Evolutionary conservation across 2,797 vertebrate species (phyloP), one percentile per base, ranked within the genome.

Genomic region (Thaleichthys pacificus): DNA sequence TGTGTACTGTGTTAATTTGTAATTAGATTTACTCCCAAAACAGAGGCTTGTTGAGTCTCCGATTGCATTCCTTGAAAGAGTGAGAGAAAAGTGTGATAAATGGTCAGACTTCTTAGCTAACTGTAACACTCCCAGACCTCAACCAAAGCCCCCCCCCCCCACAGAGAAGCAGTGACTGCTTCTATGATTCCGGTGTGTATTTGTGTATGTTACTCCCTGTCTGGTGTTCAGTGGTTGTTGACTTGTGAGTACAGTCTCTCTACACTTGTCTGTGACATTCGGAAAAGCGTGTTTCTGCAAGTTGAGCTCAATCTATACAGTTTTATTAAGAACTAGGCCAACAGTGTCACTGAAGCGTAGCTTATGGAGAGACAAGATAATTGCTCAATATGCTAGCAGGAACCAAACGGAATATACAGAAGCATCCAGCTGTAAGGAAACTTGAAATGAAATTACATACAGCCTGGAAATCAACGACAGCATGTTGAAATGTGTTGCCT

Each of bases 341-440:
- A 73, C 68, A 22, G 78, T 72, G 60, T 76, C 69, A 70, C 75
- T 68, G 72, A 58, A 69, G 69, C 47, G 80, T 51, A 61, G 81
- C 82, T 83, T 79, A 82, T 80, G 79, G 81, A 61, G 76, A 68
- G 77, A 84, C 62, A 49, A 76, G 56, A 64, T 84, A 77, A 82
- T 84, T 80, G 73, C 72, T 77, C 72, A 77, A 19, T 72, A 62
- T 2, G 49, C 60, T 72, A 70, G 56, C 5, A 22, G 66, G 58
- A 57, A 68, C 76, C 64, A 12, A 76, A 71, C 72, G 2, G 67
- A 79, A 73, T 24, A 74, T 83, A 72, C 64, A 42, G 76, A 77
- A 61, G 69, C 71, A 22, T 66, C 54, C 66, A 58, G 66, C 32
- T 15, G 42, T 38, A 58, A 32, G 28, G 30, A 35, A 32, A 73